Conservation (phyloP, 2,113 vertebrate species). For the Syngnathus floridae region DNA sequence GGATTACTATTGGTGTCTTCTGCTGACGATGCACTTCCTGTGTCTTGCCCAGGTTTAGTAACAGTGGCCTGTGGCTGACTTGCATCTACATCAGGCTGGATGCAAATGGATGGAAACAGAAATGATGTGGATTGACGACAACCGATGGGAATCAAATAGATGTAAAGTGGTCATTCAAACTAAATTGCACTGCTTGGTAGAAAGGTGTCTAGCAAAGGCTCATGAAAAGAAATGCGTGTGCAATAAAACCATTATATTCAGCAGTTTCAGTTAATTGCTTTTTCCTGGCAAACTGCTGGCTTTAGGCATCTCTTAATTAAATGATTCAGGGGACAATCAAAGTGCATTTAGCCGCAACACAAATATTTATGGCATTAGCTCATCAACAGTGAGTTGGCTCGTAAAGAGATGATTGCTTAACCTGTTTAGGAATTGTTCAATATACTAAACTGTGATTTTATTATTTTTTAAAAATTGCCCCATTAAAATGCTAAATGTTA, state of each 20-base stretch:
- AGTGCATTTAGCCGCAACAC: not conserved
- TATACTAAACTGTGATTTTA: not conserved
- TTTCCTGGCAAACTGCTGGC: slow-evolving; percentile 8
- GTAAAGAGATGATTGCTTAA: no score
- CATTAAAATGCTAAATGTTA: not conserved
- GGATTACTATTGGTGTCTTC: slow-evolving; percentile 27
- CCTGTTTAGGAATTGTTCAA: not conserved
- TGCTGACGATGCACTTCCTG: slow-evolving; percentile 33
- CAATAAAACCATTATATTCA: slow-evolving; percentile 1
- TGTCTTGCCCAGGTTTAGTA: slow-evolving; percentile 31
- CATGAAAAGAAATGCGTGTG: not conserved
- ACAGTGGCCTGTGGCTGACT: slow-evolving; percentile 36
- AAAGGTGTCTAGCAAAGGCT: not conserved
- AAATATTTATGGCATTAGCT: slow-evolving; percentile 4
- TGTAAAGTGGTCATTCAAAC: not conserved
- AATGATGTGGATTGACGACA: slow-evolving; percentile 17
- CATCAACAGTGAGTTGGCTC: not conserved
- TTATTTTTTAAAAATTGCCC: not conserved
- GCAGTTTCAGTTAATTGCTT: slow-evolving; percentile 4
- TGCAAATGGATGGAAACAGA: slow-evolving; percentile 31
- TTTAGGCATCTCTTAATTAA: slow-evolving; percentile 4
- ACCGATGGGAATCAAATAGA: not conserved
- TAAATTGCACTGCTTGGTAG: not conserved
- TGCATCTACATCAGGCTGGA: slow-evolving; percentile 64
- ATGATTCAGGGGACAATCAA: slow-evolving; percentile 5